Percentiles rank a stretch among this genome's conserved stretches.
Evolutionary conservation across 2,113 vertebrate species (phyloP).

Genomic region (Syngnathus typhle): DNA sequence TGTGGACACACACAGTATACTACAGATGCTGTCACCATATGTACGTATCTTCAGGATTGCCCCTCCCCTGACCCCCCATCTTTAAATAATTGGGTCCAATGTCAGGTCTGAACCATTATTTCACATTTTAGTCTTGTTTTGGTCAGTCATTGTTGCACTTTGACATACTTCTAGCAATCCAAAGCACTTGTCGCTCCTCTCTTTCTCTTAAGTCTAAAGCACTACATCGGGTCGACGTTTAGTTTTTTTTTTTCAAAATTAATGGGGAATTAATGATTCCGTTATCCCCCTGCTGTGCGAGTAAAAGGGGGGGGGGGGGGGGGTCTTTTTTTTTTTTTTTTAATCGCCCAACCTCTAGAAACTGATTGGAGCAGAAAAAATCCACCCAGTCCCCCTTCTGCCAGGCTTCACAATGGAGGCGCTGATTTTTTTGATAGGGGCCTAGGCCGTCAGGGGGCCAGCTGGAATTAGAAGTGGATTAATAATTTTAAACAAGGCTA

Average conservation of each 20-base stretch:
- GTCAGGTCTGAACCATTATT: constrained; percentile 18
- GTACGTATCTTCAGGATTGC: neutral
- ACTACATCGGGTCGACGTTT: constrained; percentile 44
- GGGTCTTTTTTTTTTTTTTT: constrained; percentile 61
- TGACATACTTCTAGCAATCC: constrained; percentile 21
- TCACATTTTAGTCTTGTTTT: neutral
- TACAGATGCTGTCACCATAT: neutral
- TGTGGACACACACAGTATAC: neutral
- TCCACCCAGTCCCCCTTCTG: constrained; percentile 63
- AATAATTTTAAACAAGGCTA: constrained; percentile 78
- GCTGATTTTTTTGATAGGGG: constrained; percentile 68
- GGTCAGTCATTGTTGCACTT: constrained; percentile 37
- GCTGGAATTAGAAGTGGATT: constrained; percentile 76
- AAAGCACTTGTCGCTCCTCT: constrained; percentile 59
- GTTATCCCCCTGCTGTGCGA: constrained; percentile 65
- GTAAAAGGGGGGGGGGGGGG: constrained; percentile 30
- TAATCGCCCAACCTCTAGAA: constrained; percentile 63
- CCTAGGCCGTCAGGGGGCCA: constrained; percentile 66
- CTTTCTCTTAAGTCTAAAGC: constrained; percentile 35
- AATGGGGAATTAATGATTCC: constrained; percentile 72
- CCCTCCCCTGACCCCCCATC: neutral
- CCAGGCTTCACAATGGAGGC: constrained; percentile 66
- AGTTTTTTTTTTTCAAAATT: constrained; percentile 45
- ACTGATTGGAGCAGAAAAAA: constrained; percentile 67
- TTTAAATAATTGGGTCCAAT: neutral